A percentile compares a stretch with the other conserved stretches of the same genome.
Evolutionary conservation across 2,113 vertebrate genomes (phyloP).

Genomic region (Turnix velox): DNA sequence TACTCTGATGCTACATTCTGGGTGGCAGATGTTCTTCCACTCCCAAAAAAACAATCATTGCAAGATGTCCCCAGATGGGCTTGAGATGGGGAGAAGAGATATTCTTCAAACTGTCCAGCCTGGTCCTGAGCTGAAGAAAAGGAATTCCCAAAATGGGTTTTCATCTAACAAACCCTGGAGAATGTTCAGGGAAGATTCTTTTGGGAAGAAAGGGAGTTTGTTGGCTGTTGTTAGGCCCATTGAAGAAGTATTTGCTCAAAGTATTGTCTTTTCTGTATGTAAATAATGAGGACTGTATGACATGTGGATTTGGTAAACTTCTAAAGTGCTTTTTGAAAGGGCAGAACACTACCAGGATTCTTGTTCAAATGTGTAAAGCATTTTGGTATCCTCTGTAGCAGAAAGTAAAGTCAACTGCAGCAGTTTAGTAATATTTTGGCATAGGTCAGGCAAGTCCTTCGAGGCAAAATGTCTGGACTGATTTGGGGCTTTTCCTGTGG

Average conservation of each 20-base stretch:
- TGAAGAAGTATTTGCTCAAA: constrained; percentile 6
- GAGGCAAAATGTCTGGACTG: constrained; percentile 58
- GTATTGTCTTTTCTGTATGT: constrained; percentile 42
- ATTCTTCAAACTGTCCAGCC: background rate
- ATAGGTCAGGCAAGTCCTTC: constrained; percentile 32
- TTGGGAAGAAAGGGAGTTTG: constrained; percentile 13
- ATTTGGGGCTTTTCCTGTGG: constrained; percentile 47
- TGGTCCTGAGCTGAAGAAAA: background rate
- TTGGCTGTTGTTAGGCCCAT: background rate
- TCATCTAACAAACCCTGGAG: background rate
- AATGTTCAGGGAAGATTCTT: background rate
- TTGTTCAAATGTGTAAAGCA: constrained; percentile 45
- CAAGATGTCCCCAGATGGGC: background rate
- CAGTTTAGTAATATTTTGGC: constrained; percentile 27
- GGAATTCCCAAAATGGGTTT: background rate
- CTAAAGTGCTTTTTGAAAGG: constrained; percentile 43
- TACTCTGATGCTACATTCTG: constrained; percentile 43
- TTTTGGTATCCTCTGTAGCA: constrained; percentile 1
- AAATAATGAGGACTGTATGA: constrained; percentile 24
- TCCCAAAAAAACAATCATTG: background rate
- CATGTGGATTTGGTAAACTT: constrained; percentile 53
- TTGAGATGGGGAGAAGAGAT: background rate
- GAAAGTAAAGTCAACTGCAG: constrained; percentile 50
- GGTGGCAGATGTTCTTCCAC: constrained; percentile 41
- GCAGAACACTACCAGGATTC: background rate